A percentile compares a stretch with the other conserved stretches of the same genome.
Conservation (phyloP, 2,797 vertebrate genomes). For the Myotis myotis region DNA sequence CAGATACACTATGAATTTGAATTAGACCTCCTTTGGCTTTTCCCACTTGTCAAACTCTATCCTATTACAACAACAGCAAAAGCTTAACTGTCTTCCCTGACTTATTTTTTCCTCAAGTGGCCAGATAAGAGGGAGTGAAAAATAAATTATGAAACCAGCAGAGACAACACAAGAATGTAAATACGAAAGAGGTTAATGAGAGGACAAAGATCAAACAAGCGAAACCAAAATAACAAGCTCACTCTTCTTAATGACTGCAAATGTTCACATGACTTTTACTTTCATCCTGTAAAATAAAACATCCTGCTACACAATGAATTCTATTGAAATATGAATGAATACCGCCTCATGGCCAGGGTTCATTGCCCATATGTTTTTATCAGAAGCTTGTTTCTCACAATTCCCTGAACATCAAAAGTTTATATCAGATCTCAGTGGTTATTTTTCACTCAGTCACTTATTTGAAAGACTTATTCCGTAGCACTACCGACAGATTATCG, state of each 20-base stretch:
- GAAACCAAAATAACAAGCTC: background rate
- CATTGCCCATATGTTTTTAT: background rate
- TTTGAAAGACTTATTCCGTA: background rate
- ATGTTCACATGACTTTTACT: slow-evolving; percentile 49
- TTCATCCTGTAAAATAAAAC: slow-evolving; percentile 54
- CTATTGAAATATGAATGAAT: slow-evolving; percentile 38
- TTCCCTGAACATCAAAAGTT: background rate
- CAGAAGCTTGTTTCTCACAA: background rate
- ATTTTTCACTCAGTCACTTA: background rate
- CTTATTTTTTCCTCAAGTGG: slow-evolving; percentile 63
- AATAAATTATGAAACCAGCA: slow-evolving; percentile 71
- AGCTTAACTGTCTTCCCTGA: slow-evolving; percentile 62
- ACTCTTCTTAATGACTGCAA: slow-evolving; percentile 57
- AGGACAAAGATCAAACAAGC: slow-evolving; percentile 66
- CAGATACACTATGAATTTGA: slow-evolving; percentile 53
- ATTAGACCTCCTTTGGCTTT: slow-evolving; percentile 61
- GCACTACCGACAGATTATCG: background rate
- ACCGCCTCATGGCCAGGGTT: background rate
- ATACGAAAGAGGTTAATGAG: slow-evolving; percentile 73
- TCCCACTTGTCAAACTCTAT: slow-evolving; percentile 65
- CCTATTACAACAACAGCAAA: slow-evolving; percentile 71
- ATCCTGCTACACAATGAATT: slow-evolving; percentile 10
- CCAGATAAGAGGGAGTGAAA: slow-evolving; percentile 56
- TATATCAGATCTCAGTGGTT: background rate
- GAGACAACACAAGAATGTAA: slow-evolving; percentile 44